Evolutionary conservation across 2,888 invertebrate species (phyloP).

Genomic region (Phoronis australis): DNA sequence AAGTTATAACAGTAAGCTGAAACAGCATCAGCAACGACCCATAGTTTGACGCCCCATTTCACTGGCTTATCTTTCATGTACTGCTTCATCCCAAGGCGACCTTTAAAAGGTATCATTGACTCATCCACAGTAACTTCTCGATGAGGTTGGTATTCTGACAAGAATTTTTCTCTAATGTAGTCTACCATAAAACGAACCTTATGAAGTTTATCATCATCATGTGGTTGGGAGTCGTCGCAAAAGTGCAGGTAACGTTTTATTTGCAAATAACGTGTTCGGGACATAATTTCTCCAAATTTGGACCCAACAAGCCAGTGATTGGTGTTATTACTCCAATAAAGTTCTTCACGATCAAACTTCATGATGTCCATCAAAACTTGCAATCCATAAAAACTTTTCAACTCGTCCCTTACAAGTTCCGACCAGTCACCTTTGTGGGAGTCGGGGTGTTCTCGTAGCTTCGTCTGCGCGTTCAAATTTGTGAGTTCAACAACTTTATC

Average conservation of each 20-base stretch:
- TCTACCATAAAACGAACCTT: conserved; percentile 1
- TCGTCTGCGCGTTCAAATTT: background rate
- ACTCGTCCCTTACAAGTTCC: background rate
- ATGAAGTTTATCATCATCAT: background rate
- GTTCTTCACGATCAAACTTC: too few relatives aligned
- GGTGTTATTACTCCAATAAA: background rate
- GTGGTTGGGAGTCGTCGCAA: background rate
- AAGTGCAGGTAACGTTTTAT: conserved; percentile 1
- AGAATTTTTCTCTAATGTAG: background rate
- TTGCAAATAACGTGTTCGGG: background rate
- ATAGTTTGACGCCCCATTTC: background rate
- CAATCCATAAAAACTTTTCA: conserved; percentile 2
- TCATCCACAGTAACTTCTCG: conserved; percentile 1
- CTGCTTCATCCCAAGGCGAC: conserved; percentile 1
- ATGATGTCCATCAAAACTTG: background rate
- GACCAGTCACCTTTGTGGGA: conserved; percentile 2
- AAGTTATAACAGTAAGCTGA: conserved; percentile 6
- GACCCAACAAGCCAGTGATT: too few relatives aligned
- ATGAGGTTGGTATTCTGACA: background rate
- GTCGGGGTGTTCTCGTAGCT: background rate
- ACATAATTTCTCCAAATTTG: background rate
- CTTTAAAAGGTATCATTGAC: background rate
- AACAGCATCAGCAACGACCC: background rate
- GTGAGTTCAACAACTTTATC: background rate
- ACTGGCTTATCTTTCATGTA: background rate